These are phyloP conservation scores for Metacarcinus magister DNA, from an alignment of 2,888 invertebrate genomes.

Conservation along the genomic window DNA sequence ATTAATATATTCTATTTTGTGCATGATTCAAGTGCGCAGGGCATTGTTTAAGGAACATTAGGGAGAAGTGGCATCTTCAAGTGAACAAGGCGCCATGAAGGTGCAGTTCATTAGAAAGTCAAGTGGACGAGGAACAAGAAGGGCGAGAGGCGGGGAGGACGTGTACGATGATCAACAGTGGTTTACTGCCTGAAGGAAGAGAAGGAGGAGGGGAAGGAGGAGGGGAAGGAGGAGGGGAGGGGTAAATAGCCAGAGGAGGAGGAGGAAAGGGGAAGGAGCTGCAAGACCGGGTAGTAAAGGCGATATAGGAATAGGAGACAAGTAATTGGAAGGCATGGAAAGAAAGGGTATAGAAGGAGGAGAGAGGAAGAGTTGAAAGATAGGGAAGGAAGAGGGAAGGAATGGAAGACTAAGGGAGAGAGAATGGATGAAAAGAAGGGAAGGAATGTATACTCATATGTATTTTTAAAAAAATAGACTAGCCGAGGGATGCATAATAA, in stretches of 20 bases:
- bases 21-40: not conserved
- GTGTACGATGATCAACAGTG: conserved; percentile 29
- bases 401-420: not conserved
- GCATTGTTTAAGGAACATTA: not conserved
- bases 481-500: not conserved
- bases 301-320: not conserved
- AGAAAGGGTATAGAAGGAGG: not conserved
- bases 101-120: not conserved
- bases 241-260: not conserved
- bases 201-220: not conserved
- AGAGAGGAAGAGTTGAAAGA: not conserved
- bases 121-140: not conserved
- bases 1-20: not conserved
- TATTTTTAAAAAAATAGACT: not conserved
- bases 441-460: too few species aligned
- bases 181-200: not conserved
- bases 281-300: not conserved
- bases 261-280: not conserved
- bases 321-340: not conserved
- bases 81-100: not conserved
- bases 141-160: not conserved
- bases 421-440: too few species aligned
- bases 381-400: not conserved
- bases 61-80: not conserved
- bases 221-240: not conserved